A percentile compares a stretch with the other conserved stretches of the same genome.
Evolutionary conservation across 2,888 invertebrate genomes (phyloP).

Genomic region (Conus canariensis): DNA sequence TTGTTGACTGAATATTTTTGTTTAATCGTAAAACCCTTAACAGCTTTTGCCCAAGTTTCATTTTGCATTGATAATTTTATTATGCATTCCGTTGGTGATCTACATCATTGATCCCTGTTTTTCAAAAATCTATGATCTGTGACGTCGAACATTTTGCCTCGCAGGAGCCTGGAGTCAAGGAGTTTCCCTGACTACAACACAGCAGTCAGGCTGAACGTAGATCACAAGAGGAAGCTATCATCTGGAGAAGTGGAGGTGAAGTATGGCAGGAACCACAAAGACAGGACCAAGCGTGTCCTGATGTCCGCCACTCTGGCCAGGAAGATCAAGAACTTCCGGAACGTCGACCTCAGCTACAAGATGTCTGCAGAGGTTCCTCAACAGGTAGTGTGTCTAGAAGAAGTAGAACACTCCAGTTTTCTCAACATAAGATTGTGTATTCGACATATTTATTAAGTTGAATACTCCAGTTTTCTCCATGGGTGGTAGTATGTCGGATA

Average conservation of each 20-base stretch:
- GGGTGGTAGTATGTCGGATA: no score
- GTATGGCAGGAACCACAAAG: conserved; percentile 59
- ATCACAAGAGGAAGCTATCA: conserved; percentile 48
- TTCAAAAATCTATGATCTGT: no score
- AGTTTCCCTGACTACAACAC: conserved; percentile 57
- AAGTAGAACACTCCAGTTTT: no score
- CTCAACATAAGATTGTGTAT: no score
- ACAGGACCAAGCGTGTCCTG: conserved; percentile 19
- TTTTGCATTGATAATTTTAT: no score
- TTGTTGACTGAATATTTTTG: no score
- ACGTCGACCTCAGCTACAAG: conserved; percentile 40
- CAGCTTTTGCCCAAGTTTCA: no score
- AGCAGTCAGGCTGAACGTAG: conserved; percentile 49
- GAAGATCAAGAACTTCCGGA: conserved; percentile 33
- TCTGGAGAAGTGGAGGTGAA: conserved; percentile 50
- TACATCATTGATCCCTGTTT: no score
- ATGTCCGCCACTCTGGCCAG: conserved; percentile 6
- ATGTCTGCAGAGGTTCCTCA: conserved; percentile 39
- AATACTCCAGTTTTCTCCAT: no score
- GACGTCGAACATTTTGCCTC: background rate
- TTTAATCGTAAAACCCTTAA: no score
- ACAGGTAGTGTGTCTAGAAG: background rate
- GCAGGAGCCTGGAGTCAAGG: conserved; percentile 57
- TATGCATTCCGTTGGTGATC: no score
- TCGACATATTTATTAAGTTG: no score